Conservation (phyloP, 1,140 invertebrate species). For the Leptopilina boulardi region DNA sequence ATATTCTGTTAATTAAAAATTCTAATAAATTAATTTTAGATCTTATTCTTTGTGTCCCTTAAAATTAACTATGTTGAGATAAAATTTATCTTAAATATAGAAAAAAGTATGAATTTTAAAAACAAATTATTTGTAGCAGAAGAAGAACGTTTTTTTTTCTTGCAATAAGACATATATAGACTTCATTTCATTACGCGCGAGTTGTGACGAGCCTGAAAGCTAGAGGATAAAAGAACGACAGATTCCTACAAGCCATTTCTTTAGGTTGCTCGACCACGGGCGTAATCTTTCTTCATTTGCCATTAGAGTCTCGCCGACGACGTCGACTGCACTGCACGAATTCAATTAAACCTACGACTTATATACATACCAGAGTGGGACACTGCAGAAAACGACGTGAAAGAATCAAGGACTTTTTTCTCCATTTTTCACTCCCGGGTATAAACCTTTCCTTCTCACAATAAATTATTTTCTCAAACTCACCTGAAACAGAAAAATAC, state of each 20-base stretch:
- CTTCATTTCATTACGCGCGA: conserved; percentile 4
- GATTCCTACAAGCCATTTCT: conserved; percentile 26
- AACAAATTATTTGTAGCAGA: neutral
- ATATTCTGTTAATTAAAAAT: no score
- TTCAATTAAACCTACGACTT: conserved; percentile 43
- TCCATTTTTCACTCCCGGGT: conserved; percentile 13
- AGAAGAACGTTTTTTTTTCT: neutral
- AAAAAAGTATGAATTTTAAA: neutral
- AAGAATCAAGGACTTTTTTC: conserved; percentile 20
- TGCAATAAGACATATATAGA: neutral
- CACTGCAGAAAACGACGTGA: conserved; percentile 14
- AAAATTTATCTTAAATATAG: no score
- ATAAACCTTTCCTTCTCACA: neutral
- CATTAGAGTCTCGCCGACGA: conserved; percentile 41
- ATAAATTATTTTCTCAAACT: conserved; percentile 36
- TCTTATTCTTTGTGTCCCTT: no score
- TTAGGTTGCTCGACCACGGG: conserved; percentile 24
- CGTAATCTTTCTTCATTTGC: conserved; percentile 55
- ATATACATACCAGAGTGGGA: conserved; percentile 28
- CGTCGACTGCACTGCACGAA: conserved; percentile 41
- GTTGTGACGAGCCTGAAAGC: conserved; percentile 13
- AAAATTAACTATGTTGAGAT: no score
- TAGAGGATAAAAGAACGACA: conserved; percentile 19
- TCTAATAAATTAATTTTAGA: no score
- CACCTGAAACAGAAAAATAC: conserved; percentile 51